These are phyloP conservation scores for Drosophila tripunctata DNA, from an alignment of 2,888 invertebrate genomes.

Conservation along the genomic window DNA sequence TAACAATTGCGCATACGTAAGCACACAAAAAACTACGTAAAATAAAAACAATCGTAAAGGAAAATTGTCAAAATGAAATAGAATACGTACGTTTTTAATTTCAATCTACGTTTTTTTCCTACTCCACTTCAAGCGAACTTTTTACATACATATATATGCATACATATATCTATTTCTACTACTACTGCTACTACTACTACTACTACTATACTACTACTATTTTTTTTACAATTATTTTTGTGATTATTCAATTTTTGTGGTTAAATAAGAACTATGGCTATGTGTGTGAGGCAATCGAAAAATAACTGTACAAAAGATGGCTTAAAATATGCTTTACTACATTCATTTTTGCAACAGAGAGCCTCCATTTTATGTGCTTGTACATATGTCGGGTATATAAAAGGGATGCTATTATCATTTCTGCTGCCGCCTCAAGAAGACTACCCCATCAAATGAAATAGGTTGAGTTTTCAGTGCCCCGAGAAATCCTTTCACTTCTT, in stretches of 20 bases:
- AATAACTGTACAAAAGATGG: slow-evolving; percentile 82
- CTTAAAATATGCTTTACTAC: slow-evolving; percentile 85
- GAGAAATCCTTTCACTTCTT: not conserved
- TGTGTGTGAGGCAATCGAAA: slow-evolving; percentile 36
- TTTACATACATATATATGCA: slow-evolving; percentile 11
- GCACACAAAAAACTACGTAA: slow-evolving; percentile 56
- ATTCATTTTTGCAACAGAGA: slow-evolving; percentile 80
- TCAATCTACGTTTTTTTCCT: not conserved
- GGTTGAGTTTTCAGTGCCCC: not conserved
- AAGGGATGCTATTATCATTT: slow-evolving; percentile 69
- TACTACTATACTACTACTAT: slow-evolving; percentile 12
- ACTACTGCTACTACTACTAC: slow-evolving; percentile 6
- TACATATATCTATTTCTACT: slow-evolving; percentile 9
- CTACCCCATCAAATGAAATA: not conserved
- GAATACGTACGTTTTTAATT: slow-evolving; percentile 14
- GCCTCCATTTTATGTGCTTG: slow-evolving; percentile 74
- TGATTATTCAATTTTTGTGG: slow-evolving; percentile 21
- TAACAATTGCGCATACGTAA: slow-evolving; percentile 71
- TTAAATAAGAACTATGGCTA: slow-evolving; percentile 42
- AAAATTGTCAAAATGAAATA: slow-evolving; percentile 8
- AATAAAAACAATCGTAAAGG: not conserved
- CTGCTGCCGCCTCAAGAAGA: slow-evolving; percentile 66
- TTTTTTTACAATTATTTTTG: slow-evolving; percentile 22
- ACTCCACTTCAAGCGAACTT: slow-evolving; percentile 20
- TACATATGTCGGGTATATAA: slow-evolving; percentile 48